A percentile compares a stretch with the other conserved stretches of the same genome.
Conservation (phyloP, 2,797 vertebrate species). For the Malurus splendens region DNA sequence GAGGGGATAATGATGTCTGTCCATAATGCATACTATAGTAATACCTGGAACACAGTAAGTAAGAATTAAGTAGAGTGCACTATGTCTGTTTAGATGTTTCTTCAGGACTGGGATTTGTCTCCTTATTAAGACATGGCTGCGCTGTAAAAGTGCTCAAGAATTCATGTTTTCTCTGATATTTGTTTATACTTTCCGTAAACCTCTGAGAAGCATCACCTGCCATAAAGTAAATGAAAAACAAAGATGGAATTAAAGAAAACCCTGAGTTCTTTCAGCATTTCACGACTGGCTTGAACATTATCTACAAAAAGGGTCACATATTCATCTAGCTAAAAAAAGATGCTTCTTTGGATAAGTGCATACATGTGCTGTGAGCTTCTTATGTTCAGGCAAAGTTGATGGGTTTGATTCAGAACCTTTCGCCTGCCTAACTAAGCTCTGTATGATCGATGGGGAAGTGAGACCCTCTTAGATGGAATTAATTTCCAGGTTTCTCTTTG, state of each 20-base stretch:
- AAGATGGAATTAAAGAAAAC: neutral
- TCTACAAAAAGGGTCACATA: neutral
- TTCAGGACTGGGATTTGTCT: neutral
- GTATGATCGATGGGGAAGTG: neutral
- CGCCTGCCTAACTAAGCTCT: neutral
- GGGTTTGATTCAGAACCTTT: neutral
- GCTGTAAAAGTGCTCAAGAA: neutral
- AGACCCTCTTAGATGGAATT: conserved; percentile 6
- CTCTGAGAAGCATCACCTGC: neutral
- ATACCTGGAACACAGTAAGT: neutral
- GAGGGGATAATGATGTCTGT: neutral
- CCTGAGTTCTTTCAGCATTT: neutral
- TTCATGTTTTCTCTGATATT: neutral
- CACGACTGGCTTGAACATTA: neutral
- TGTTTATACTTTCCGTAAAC: neutral
- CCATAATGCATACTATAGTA: neutral
- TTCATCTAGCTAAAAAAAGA: neutral
- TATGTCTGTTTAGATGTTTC: neutral
- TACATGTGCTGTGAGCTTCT: neutral
- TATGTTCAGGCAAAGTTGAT: neutral
- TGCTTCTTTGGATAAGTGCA: neutral
- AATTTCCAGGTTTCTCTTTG: neutral
- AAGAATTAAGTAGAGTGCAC: neutral
- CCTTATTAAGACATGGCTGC: neutral
- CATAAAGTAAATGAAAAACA: neutral